These are phyloP conservation scores for Lucilia cuprina DNA, from an alignment of 1,140 invertebrate genomes.

Conservation along the genomic window DNA sequence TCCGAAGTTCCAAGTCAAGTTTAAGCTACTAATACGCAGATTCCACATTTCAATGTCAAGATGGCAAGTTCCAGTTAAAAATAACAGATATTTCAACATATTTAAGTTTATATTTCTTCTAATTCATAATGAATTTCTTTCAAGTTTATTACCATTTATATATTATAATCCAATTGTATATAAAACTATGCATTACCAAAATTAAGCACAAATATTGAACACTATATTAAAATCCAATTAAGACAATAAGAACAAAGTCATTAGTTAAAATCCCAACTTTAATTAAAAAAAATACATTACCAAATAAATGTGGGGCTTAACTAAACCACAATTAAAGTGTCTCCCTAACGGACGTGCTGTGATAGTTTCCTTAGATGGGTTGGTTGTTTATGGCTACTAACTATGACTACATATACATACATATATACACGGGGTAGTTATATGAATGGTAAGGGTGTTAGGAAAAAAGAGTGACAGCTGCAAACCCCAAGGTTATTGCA, in stretches of 20 bases:
- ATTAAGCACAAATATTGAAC: neutral
- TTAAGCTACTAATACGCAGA: too few relatives aligned
- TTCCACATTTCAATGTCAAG: too few relatives aligned
- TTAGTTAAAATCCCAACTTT: neutral
- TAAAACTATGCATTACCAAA: too few relatives aligned
- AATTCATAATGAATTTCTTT: too few relatives aligned
- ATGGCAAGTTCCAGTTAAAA: too few relatives aligned
- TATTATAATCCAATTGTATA: too few relatives aligned
- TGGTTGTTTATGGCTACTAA: neutral
- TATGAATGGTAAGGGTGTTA: neutral
- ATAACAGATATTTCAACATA: too few relatives aligned
- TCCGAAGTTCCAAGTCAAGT: too few relatives aligned
- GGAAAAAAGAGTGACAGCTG: constrained; percentile 36
- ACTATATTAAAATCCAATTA: neutral
- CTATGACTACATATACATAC: too few relatives aligned
- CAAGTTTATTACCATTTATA: too few relatives aligned
- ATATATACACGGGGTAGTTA: too few relatives aligned
- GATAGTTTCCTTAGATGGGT: neutral
- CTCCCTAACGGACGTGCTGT: neutral
- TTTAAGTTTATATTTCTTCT: too few relatives aligned
- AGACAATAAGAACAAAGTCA: neutral
- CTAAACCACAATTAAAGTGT: neutral
- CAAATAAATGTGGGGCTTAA: neutral
- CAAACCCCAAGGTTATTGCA: constrained; percentile 37
- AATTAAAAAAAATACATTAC: neutral